Conservation (phyloP, 2,113 vertebrate species). For the Caranx melampygus region DNA sequence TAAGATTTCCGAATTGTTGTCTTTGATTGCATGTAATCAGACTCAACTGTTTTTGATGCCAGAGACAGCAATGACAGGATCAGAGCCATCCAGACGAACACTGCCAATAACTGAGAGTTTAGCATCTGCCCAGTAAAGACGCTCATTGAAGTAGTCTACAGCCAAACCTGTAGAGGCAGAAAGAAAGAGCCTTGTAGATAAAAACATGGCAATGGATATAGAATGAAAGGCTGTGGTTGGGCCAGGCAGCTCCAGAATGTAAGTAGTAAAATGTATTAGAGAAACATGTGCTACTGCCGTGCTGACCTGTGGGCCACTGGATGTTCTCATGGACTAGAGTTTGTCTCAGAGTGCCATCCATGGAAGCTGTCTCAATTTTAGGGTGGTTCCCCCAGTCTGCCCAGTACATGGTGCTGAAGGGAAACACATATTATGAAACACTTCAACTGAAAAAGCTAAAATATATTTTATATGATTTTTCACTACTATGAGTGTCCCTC, state of each 20-base stretch:
- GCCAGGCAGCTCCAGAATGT: neutral
- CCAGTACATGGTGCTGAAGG: slow-evolving; percentile 96
- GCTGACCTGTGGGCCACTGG: slow-evolving; percentile 94
- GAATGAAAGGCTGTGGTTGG: neutral
- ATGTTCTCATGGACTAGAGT: slow-evolving; percentile 95
- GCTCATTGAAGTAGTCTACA: slow-evolving; percentile 96
- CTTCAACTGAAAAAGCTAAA: neutral
- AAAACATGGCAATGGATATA: neutral
- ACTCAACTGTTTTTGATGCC: slow-evolving; percentile 90
- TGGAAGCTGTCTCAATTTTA: slow-evolving; percentile 96
- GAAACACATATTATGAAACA: slow-evolving; percentile 8
- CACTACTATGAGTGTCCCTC: slow-evolving; percentile 15
- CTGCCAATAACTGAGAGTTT: slow-evolving; percentile 96
- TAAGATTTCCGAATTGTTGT: neutral
- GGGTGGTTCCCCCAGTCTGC: slow-evolving; percentile 99
- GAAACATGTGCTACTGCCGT: neutral
- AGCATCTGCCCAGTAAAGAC: slow-evolving; percentile 96
- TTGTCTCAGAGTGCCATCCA: slow-evolving; percentile 96
- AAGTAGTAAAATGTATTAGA: neutral
- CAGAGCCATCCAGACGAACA: slow-evolving; percentile 93
- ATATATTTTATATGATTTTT: neutral
- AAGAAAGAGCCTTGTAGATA: neutral
- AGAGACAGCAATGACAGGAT: slow-evolving; percentile 91
- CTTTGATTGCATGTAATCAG: neutral
- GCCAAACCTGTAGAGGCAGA: slow-evolving; percentile 88